A percentile compares a stretch with the other conserved stretches of the same genome.
Evolutionary conservation across 2,113 vertebrate species (phyloP).

Genomic region (Leiothrix lutea): DNA sequence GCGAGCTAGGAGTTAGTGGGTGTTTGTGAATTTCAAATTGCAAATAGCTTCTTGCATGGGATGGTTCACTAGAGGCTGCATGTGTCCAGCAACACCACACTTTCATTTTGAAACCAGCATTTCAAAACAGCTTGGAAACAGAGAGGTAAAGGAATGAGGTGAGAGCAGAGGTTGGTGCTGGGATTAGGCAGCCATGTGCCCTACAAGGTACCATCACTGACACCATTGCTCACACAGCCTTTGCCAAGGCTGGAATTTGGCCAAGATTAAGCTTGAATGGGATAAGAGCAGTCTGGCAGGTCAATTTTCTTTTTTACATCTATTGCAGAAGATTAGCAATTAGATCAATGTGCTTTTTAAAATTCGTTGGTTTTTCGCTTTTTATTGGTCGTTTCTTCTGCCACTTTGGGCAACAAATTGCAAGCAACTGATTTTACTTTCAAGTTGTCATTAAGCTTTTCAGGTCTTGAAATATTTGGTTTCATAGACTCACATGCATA

Average conservation of each 20-base stretch:
- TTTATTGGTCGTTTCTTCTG: neutral
- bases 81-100: fast-evolving
- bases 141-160: neutral
- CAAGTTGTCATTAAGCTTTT: neutral
- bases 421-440: neutral
- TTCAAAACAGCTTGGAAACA: neutral
- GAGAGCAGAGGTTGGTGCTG: neutral
- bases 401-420: neutral
- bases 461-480: neutral
- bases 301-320: neutral
- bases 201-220: fast-evolving
- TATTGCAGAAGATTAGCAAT: neutral
- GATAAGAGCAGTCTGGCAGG: neutral
- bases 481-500: neutral
- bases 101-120: neutral
- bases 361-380: neutral
- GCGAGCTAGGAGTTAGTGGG: neutral
- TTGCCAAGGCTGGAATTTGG: neutral
- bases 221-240: neutral
- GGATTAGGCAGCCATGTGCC: fast-evolving
- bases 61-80: neutral
- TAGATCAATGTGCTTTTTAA: neutral
- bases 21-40: neutral
- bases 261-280: neutral
- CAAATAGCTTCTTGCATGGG: neutral